Evolutionary conservation across 2,888 invertebrate genomes (phyloP).

Genomic region (Diplazon laetatorius): DNA sequence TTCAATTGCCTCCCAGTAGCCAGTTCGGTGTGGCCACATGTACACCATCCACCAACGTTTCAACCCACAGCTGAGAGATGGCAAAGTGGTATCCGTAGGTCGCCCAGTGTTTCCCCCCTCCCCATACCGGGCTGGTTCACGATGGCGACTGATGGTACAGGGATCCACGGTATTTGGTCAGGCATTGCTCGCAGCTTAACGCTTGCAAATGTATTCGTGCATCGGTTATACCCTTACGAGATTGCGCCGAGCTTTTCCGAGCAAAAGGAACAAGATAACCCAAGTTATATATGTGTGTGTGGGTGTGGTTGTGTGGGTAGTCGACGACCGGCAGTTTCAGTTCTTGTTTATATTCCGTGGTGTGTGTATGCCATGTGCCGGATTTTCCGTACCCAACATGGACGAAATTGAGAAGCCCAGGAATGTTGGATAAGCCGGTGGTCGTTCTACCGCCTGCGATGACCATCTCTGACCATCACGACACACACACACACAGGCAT

Average conservation of each 20-base stretch:
- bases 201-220: conserved; percentile 69
- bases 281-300: conserved; percentile 17
- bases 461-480: conserved; percentile 43
- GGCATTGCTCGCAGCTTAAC: conserved; percentile 62
- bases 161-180: conserved; percentile 65
- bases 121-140: conserved; percentile 17
- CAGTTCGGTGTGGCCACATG: too few relatives aligned
- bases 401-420: conserved; percentile 25
- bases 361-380: conserved; percentile 50
- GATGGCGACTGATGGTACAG: conserved; percentile 43
- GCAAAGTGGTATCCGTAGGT: conserved; percentile 43
- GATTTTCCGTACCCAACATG: conserved; percentile 34
- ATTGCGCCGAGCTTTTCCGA: conserved; percentile 31
- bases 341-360: conserved; percentile 72
- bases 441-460: conserved; percentile 34
- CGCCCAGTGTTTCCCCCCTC: conserved; percentile 55
- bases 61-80: conserved; percentile 18
- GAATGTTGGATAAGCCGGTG: conserved; percentile 34
- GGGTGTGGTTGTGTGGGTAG: conserved; percentile 4
- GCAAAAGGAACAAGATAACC: conserved; percentile 33
- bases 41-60: conserved; percentile 21
- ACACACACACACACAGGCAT: conserved; percentile 8
- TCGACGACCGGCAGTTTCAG: conserved; percentile 54
- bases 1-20: conserved; percentile 48
- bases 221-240: conserved; percentile 61